Percentiles rank a stretch among this genome's conserved stretches.
Evolutionary conservation across 2,797 vertebrate species (phyloP).

Genomic region (Ataeniobius toweri): DNA sequence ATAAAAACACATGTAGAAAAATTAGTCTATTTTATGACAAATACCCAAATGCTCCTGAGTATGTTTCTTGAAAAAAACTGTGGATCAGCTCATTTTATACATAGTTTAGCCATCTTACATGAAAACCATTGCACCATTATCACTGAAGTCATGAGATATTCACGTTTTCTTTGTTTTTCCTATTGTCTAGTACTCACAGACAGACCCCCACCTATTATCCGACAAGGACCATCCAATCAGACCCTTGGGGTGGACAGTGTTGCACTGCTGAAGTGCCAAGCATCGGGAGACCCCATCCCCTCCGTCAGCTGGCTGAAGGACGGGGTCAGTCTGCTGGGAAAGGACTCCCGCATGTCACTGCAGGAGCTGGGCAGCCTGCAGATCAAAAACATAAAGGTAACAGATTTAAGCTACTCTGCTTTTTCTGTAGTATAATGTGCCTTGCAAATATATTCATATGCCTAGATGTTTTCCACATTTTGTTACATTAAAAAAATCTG

Average conservation of each 20-base stretch:
- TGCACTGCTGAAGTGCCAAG: slow-evolving; percentile 94
- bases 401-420: slow-evolving; percentile 22
- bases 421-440: background rate
- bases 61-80: slow-evolving; percentile 42
- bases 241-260: slow-evolving; percentile 90
- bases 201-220: slow-evolving; percentile 96
- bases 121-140: background rate
- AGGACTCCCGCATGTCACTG: slow-evolving; percentile 92
- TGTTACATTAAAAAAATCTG: too few relatives aligned
- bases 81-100: slow-evolving; percentile 30
- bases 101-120: slow-evolving; percentile 5
- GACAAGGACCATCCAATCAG: slow-evolving; percentile 96
- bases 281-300: slow-evolving; percentile 95
- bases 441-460: too few relatives aligned
- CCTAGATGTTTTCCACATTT: too few relatives aligned
- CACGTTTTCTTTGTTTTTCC: slow-evolving; percentile 11
- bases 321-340: slow-evolving; percentile 92
- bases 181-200: slow-evolving; percentile 90
- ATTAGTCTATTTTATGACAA: slow-evolving; percentile 43
- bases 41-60: slow-evolving; percentile 49
- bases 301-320: slow-evolving; percentile 98
- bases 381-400: slow-evolving; percentile 91
- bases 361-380: slow-evolving; percentile 94
- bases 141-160: background rate
- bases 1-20: slow-evolving; percentile 62